phyloP scores from a whole-genome alignment of 2,888 invertebrate species.

The Allacma fusca region DNA sequence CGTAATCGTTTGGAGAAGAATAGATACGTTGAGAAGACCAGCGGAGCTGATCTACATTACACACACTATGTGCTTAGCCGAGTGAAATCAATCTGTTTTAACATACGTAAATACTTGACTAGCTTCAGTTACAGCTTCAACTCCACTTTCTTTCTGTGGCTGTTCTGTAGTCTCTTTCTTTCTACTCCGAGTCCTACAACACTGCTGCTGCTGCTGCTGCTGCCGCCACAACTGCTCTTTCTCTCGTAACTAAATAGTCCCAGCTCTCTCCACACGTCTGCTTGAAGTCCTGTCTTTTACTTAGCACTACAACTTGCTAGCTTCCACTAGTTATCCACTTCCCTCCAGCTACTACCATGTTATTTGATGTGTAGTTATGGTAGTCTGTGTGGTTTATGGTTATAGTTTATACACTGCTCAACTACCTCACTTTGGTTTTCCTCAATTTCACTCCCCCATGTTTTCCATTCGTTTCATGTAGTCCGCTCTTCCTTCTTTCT shows the following conservation, averaged over 20 bases:
- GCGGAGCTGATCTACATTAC: too few species aligned
- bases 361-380: conserved; percentile 1
- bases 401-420: conserved; percentile 20
- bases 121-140: conserved; percentile 8
- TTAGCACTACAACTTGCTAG: not conserved
- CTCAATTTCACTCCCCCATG: not conserved
- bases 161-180: too few species aligned
- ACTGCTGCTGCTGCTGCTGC: not conserved
- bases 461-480: not conserved
- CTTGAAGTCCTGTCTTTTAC: not conserved
- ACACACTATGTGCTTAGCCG: conserved; percentile 9
- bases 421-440: conserved; percentile 25
- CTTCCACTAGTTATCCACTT: conserved; percentile 23
- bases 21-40: too few species aligned
- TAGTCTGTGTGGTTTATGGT: conserved; percentile 18
- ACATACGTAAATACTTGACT: conserved; percentile 34
- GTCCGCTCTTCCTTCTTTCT: conserved; percentile 17
- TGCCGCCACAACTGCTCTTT: not conserved
- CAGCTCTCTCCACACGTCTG: not conserved
- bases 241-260: too few species aligned
- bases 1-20: too few species aligned
- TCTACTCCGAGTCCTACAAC: not conserved
- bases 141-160: not conserved
- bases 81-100: conserved; percentile 37
- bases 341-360: not conserved